Conservation (phyloP, 2,888 invertebrate genomes). For the Oegoconia quadripuncta region DNA sequence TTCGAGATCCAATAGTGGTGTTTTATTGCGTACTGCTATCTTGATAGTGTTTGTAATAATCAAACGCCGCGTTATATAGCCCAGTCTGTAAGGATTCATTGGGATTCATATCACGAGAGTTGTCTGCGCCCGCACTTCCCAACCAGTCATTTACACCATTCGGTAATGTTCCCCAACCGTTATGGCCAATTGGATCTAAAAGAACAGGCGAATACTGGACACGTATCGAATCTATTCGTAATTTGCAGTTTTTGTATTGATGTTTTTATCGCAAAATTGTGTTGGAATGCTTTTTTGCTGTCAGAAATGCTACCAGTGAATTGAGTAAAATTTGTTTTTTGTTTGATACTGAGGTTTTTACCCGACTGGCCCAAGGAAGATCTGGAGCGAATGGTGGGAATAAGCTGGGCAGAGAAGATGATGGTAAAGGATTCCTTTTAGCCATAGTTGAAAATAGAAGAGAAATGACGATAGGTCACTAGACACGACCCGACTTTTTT, state of each 20-base stretch:
- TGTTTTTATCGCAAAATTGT: conserved; percentile 28
- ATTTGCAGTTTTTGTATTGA: conserved; percentile 47
- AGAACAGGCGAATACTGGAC: conserved; percentile 47
- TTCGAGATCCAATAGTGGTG: conserved; percentile 43
- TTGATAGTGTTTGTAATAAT: conserved; percentile 44
- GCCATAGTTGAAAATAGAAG: no score
- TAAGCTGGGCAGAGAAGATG: no score
- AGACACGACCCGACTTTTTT: no score
- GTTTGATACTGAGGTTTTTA: no score
- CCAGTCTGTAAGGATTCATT: conserved; percentile 58
- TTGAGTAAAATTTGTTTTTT: background rate
- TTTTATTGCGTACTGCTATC: conserved; percentile 38
- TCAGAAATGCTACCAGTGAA: conserved; percentile 9
- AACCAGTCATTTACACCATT: conserved; percentile 53
- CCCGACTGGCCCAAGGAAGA: no score
- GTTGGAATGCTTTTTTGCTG: conserved; percentile 21
- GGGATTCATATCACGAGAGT: conserved; percentile 55
- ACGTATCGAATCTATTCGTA: conserved; percentile 41
- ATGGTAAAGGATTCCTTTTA: no score
- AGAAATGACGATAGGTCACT: no score
- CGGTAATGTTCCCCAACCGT: conserved; percentile 59
- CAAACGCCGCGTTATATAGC: conserved; percentile 60
- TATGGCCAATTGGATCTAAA: conserved; percentile 53
- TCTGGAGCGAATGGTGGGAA: no score
- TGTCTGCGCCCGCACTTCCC: conserved; percentile 46